phyloP scores from a whole-genome alignment of 2,888 invertebrate genomes.

The Scrobipalpa atriplicella region DNA sequence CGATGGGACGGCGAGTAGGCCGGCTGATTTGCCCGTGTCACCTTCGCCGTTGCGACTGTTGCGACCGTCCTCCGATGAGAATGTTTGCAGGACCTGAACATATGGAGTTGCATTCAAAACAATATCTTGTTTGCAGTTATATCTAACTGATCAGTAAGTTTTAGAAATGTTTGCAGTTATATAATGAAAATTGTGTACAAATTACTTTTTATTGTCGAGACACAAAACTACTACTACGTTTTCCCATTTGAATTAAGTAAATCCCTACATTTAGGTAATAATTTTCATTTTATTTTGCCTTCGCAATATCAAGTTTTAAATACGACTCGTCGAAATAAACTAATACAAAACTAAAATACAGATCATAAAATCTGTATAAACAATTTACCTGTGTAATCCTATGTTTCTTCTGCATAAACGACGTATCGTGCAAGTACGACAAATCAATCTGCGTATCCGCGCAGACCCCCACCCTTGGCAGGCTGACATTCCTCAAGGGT shows the following conservation, averaged over 20 bases:
- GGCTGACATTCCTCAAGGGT: conserved; percentile 94
- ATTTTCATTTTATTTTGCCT: too few species aligned
- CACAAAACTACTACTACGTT: too few species aligned
- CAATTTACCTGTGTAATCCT: conserved; percentile 86
- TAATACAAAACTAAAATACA: neutral
- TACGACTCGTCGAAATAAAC: neutral
- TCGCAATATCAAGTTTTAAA: neutral
- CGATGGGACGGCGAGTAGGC: conserved; percentile 93
- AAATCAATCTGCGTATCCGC: conserved; percentile 92
- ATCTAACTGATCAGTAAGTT: too few species aligned
- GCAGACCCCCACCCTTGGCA: conserved; percentile 91
- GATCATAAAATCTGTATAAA: neutral
- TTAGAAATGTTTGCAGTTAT: too few species aligned
- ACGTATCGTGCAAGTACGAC: conserved; percentile 91
- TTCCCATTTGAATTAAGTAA: too few species aligned
- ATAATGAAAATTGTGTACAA: too few species aligned
- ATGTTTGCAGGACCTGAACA: conserved; percentile 86
- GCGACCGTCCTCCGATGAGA: conserved; percentile 89
- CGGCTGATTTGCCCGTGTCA: conserved; percentile 80
- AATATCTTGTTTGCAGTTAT: too few species aligned
- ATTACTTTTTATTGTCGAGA: too few species aligned
- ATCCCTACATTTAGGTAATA: too few species aligned
- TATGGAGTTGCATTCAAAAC: neutral
- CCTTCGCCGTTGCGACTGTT: conserved; percentile 82
- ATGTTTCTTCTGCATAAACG: conserved; percentile 91